phyloP scores from a whole-genome alignment of 2,797 vertebrate species.

The Kryptopterus vitreolus region DNA sequence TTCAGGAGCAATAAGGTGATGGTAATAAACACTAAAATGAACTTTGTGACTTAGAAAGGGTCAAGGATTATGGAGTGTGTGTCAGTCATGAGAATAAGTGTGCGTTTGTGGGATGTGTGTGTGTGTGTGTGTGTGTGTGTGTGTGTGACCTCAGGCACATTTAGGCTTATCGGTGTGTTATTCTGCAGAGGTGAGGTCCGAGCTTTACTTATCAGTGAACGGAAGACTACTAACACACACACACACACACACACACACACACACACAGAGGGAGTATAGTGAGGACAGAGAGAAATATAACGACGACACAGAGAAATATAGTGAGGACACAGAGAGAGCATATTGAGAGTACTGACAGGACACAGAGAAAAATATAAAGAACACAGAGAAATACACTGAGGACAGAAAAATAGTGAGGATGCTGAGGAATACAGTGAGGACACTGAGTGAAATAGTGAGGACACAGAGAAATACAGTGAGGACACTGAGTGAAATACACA shows the following conservation, averaged over 20 bases:
- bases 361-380: not conserved
- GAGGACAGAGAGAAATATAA: not conserved
- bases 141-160: not conserved
- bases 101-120: not conserved
- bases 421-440: too few species aligned
- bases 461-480: not conserved
- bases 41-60: conserved; percentile 13
- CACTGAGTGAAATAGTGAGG: not conserved
- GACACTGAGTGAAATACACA: too few species aligned
- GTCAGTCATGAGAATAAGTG: not conserved
- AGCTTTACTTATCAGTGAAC: not conserved
- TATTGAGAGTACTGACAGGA: not conserved
- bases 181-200: not conserved
- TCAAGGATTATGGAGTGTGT: conserved; percentile 6
- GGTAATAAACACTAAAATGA: conserved; percentile 15
- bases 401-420: not conserved
- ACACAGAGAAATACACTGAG: too few species aligned
- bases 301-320: not conserved
- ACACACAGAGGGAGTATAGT: not conserved
- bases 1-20: not conserved
- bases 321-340: not conserved
- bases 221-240: not conserved
- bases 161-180: not conserved
- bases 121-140: not conserved
- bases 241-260: not conserved